phyloP scores from a whole-genome alignment of 2,113 vertebrate genomes.

The Zingel zingel region DNA sequence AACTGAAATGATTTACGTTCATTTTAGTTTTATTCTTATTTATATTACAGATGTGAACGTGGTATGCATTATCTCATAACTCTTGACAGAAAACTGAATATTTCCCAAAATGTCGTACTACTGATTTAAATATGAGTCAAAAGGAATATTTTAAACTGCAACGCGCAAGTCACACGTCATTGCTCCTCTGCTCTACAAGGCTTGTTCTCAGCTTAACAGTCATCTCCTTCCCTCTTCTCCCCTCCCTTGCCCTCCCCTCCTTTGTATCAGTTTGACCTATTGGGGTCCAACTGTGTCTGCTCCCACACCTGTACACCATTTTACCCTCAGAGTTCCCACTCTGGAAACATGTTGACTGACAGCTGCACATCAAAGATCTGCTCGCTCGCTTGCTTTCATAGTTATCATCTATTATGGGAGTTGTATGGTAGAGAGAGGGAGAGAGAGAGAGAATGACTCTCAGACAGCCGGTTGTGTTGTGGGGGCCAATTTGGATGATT shows the following conservation, averaged over 20 bases:
- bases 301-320: slow-evolving; percentile 86
- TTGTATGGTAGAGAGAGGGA: slow-evolving; percentile 9
- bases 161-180: neutral
- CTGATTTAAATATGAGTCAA: neutral
- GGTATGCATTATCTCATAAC: neutral
- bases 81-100: neutral
- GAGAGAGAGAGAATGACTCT: slow-evolving; percentile 40
- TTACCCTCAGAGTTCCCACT: slow-evolving; percentile 70
- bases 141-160: slow-evolving; percentile 8
- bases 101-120: neutral
- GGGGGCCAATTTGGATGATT: slow-evolving; percentile 85
- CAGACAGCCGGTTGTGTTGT: slow-evolving; percentile 70
- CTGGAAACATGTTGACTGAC: slow-evolving; percentile 77
- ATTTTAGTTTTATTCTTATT: neutral
- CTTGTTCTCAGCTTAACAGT: slow-evolving; percentile 39
- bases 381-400: slow-evolving; percentile 57
- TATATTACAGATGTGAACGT: neutral
- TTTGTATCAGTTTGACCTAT: slow-evolving; percentile 73
- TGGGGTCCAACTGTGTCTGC: slow-evolving; percentile 68
- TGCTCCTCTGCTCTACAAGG: slow-evolving; percentile 4
- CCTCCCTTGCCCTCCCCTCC: neutral
- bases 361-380: slow-evolving; percentile 85
- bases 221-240: neutral
- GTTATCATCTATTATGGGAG: slow-evolving; percentile 75
- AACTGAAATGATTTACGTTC: no score